Percentiles rank a stretch among this genome's conserved stretches.
Evolutionary conservation across 2,797 vertebrate genomes (phyloP).

Genomic region (Lophotriccus pileatus): DNA sequence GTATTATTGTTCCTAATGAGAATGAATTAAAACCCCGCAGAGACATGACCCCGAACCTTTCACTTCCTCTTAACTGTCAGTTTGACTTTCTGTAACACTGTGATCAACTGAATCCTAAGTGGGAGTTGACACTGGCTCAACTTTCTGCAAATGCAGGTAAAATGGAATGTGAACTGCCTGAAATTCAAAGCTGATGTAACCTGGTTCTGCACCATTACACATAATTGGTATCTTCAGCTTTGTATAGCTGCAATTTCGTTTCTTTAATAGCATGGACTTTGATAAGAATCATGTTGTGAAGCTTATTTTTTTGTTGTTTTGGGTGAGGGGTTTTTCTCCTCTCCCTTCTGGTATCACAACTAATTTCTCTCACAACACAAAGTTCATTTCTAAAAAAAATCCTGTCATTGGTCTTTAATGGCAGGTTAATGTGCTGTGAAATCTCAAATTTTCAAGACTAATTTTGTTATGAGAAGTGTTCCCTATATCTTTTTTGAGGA

Average conservation of each 20-base stretch:
- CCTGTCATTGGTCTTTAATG: constrained; percentile 66
- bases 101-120: constrained; percentile 68
- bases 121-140: constrained; percentile 60
- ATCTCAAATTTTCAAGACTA: constrained; percentile 70
- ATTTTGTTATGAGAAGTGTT: constrained; percentile 54
- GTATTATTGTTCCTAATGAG: constrained; percentile 58
- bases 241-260: constrained; percentile 58
- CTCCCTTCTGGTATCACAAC: constrained; percentile 10
- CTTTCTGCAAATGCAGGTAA: constrained; percentile 57
- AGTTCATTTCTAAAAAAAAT: constrained; percentile 61
- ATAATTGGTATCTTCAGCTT: constrained; percentile 56
- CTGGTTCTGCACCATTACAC: constrained; percentile 67
- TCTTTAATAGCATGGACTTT: constrained; percentile 60
- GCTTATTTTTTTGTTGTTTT: not conserved
- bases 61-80: constrained; percentile 62
- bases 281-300: constrained; percentile 40
- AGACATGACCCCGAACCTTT: constrained; percentile 61
- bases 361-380: constrained; percentile 42
- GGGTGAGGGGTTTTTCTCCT: not conserved
- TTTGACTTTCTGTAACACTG: constrained; percentile 58
- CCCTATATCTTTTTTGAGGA: not conserved
- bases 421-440: constrained; percentile 73
- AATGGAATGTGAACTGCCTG: constrained; percentile 58
- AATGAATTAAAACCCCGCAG: constrained; percentile 66
- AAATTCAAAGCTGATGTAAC: constrained; percentile 58